Evolutionary conservation across 2,888 invertebrate species (phyloP).

Genomic region (Phorcus lineatus): DNA sequence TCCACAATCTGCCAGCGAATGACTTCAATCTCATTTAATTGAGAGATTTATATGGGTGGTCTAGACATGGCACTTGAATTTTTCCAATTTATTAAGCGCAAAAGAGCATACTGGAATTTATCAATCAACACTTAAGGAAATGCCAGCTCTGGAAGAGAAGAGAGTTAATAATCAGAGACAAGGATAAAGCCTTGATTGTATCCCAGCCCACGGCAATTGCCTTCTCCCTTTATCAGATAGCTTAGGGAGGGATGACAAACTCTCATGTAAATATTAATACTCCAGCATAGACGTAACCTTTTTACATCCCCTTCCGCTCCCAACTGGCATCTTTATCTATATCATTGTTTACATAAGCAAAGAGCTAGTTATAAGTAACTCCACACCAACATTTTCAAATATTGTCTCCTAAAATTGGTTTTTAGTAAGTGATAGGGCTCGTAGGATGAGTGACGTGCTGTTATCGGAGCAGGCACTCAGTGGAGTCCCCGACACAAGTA

Average conservation of each 20-base stretch:
- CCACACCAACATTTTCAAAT: conserved; percentile 9
- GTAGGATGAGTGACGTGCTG: conserved; percentile 6
- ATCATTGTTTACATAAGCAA: not conserved
- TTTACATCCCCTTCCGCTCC: too few relatives aligned
- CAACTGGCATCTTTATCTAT: conserved; percentile 2
- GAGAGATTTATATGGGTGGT: conserved; percentile 26
- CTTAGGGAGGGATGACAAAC: not conserved
- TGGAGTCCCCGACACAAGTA: not conserved
- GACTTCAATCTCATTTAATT: not conserved
- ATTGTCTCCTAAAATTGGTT: conserved; percentile 1
- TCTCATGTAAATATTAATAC: not conserved
- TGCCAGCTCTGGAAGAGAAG: not conserved
- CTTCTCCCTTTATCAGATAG: not conserved
- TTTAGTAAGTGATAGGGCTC: not conserved
- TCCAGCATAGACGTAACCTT: not conserved
- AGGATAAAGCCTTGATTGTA: conserved; percentile 16
- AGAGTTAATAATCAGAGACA: not conserved
- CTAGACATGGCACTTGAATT: conserved; percentile 21
- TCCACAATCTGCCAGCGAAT: conserved; percentile 1
- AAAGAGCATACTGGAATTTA: conserved; percentile 24
- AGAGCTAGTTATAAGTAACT: conserved; percentile 13
- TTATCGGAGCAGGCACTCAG: conserved; percentile 1
- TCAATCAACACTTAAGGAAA: conserved; percentile 27
- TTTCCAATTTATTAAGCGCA: conserved; percentile 24
- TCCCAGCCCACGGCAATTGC: not conserved